Evolutionary conservation across 2,888 invertebrate species (phyloP).

Genomic region (Hydrotaea diabolus): DNA sequence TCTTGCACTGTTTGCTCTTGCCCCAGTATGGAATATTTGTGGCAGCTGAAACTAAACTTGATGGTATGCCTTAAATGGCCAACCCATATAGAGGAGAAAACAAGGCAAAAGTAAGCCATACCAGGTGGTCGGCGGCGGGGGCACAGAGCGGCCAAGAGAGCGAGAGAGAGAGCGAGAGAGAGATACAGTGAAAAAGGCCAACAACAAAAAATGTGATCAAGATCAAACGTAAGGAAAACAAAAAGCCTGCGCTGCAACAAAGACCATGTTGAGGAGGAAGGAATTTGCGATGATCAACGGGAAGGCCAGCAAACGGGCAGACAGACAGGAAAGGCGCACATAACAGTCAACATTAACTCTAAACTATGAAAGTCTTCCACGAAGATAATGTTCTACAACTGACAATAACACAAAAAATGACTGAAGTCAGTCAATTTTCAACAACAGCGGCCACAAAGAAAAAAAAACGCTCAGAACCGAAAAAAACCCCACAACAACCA

Average conservation of each 20-base stretch:
- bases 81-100: background rate
- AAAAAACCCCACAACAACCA: background rate
- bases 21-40: background rate
- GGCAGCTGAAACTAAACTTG: background rate
- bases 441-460: slow-evolving; percentile 43
- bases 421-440: slow-evolving; percentile 65
- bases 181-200: background rate
- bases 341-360: background rate
- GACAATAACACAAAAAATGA: slow-evolving; percentile 58
- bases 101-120: background rate
- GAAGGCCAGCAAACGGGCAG: background rate
- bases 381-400: slow-evolving; percentile 28
- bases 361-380: slow-evolving; percentile 1
- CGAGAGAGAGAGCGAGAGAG: background rate
- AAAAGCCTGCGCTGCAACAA: background rate
- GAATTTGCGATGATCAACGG: slow-evolving; percentile 1
- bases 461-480: too few species aligned
- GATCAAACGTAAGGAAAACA: slow-evolving; percentile 57
- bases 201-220: slow-evolving; percentile 61
- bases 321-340: background rate
- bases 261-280: slow-evolving; percentile 30
- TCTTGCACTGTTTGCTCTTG: background rate
- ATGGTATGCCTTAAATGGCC: slow-evolving; percentile 1
- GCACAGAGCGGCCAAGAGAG: background rate
- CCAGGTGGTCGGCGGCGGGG: background rate